Base-by-base conservation (phyloP, 1,140 invertebrate species). In the Anastatus disparis region DNA sequence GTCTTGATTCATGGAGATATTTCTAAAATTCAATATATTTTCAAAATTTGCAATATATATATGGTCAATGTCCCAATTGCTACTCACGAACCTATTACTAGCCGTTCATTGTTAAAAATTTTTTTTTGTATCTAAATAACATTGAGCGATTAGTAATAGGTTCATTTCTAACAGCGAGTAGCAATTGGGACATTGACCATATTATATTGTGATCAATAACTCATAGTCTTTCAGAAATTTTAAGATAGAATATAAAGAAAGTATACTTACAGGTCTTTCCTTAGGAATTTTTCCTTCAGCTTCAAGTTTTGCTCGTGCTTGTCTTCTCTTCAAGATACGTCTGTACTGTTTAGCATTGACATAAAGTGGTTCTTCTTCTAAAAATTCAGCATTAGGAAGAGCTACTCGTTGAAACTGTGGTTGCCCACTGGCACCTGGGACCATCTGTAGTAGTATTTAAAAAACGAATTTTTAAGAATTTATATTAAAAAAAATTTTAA, bases 271-370 rank as follows among this genome's bases (percentile, higher is more conserved):
- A 74, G 94, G 93, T 86, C 97, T 89, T 83, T 97, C 94, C 85
- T 99, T 99, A 24, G 97, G 96, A 83, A 99, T 98, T 85, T 97
- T 94, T 27, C 96, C 96, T 79, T 93, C 92, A 8, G 94, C 94
- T 84, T 97, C 95, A 48, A 98, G 85, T 82, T 96, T 96, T 0
- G 96, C 96, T 52, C 96, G 86, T 0, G 95, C 96, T 78, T 96
- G 94, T 62, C 96, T 86, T 71, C 96, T 86, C 81, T 97, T 96
- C 8, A 98, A 86, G 78, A 98, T 98, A 67, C 95, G 88, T 79
- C 95, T 94, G 84, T 98, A 98, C 81, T 99, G 98, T 81, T 97
- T 97, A n/a, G 97, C 97, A 88, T 99, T 99, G 0, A 99, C 98
- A 85, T 99, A 99, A 8, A 99, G 83, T 2, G 96, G 95, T 79